Evolutionary conservation across 2,797 vertebrate species (phyloP).

Genomic region (Galagoides demidoff): DNA sequence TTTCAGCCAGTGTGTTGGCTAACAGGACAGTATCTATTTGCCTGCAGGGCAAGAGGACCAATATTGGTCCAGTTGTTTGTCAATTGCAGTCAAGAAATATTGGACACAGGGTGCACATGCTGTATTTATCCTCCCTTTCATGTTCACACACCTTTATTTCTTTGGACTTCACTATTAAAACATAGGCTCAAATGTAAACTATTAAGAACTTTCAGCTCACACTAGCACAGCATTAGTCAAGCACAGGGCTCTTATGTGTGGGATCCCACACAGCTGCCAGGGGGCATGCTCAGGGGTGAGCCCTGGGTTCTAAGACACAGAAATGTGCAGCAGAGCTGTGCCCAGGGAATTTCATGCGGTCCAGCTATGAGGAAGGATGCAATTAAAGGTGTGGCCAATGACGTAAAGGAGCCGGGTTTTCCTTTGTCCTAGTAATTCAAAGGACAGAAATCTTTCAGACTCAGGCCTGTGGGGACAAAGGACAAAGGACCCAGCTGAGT

Average conservation of each 20-base stretch:
- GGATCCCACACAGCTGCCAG: not conserved
- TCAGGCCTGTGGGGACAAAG: not conserved
- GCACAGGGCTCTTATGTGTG: not conserved
- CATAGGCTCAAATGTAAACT: not conserved
- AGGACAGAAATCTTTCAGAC: not conserved
- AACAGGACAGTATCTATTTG: not conserved
- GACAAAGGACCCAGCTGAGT: not conserved
- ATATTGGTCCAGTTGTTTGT: too few relatives aligned
- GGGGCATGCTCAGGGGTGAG: not conserved
- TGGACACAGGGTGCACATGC: not conserved
- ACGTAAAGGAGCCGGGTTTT: not conserved
- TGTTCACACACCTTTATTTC: not conserved
- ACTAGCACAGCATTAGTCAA: not conserved
- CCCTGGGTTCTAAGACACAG: not conserved
- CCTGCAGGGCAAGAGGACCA: too few relatives aligned
- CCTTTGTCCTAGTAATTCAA: not conserved
- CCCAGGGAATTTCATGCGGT: not conserved
- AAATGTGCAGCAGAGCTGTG: not conserved
- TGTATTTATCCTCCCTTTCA: not conserved
- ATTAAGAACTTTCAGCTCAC: not conserved
- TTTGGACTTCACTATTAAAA: not conserved
- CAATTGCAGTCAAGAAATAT: too few relatives aligned
- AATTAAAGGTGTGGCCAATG: not conserved
- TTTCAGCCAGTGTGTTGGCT: not conserved
- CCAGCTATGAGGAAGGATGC: not conserved